phyloP scores from a whole-genome alignment of 2,113 vertebrate genomes.

The Poecile atricapillus region DNA sequence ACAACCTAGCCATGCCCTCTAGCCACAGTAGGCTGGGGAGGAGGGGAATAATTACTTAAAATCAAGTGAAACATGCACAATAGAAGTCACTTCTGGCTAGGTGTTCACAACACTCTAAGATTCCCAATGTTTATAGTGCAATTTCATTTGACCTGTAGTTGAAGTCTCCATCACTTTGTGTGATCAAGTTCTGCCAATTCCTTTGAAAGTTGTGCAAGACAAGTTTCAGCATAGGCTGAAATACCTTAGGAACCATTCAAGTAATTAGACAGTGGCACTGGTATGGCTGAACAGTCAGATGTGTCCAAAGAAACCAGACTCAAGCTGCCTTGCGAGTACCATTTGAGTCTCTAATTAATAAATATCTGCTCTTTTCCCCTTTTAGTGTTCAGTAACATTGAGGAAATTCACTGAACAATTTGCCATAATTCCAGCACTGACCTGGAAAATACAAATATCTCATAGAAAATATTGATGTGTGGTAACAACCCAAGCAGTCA shows the following conservation, averaged over 20 bases:
- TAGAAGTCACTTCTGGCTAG: not conserved
- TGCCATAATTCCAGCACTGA: not conserved
- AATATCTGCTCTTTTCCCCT: not conserved
- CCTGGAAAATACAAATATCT: not conserved
- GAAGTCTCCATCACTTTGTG: not conserved
- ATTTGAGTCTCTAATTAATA: not conserved
- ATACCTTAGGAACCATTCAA: constrained; percentile 36
- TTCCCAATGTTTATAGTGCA: constrained; percentile 50
- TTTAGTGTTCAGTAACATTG: not conserved
- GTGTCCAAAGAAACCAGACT: constrained; percentile 11
- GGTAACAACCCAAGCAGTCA: not conserved
- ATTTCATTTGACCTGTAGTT: constrained; percentile 48
- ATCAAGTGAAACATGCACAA: constrained; percentile 28
- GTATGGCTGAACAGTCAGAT: constrained; percentile 2
- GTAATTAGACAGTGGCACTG: constrained; percentile 38
- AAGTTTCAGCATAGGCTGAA: not conserved
- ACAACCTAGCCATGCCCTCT: not conserved
- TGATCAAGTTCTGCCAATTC: not conserved
- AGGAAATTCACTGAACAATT: not conserved
- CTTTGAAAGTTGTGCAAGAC: constrained; percentile 13
- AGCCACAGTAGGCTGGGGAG: not conserved
- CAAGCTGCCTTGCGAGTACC: not conserved
- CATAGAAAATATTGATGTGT: not conserved
- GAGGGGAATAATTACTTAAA: not conserved
- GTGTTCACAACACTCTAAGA: constrained; percentile 11